Conservation (phyloP, 2,113 vertebrate species). For the Azemiops feae region DNA sequence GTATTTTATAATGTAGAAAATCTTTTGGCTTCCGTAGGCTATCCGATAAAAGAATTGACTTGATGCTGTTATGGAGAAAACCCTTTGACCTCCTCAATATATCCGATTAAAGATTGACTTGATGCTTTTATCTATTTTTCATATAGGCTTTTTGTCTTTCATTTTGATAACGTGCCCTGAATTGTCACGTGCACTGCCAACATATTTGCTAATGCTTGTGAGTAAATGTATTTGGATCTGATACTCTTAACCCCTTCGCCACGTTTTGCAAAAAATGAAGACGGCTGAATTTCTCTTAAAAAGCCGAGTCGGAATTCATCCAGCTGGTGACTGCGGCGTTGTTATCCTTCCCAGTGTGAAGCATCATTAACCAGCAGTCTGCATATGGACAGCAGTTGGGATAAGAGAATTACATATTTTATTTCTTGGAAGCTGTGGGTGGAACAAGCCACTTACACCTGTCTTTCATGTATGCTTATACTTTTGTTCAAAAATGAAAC, state of each 20-base stretch:
- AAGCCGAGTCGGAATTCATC: constrained; percentile 43
- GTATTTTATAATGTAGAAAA: constrained; percentile 58
- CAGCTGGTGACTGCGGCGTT: constrained; percentile 41
- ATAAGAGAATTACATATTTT: constrained; percentile 66
- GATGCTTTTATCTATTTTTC: constrained; percentile 49
- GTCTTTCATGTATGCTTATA: constrained; percentile 70
- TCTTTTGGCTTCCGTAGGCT: constrained; percentile 45
- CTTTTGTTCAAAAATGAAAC: constrained; percentile 68
- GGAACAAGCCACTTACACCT: constrained; percentile 50
- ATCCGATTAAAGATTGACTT: constrained; percentile 52
- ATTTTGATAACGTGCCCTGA: constrained; percentile 52
- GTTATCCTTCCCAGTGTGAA: constrained; percentile 55
- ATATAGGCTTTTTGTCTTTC: constrained; percentile 7
- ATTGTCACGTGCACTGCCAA: constrained; percentile 26
- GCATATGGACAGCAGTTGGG: constrained; percentile 56
- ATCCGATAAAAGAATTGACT: constrained; percentile 50
- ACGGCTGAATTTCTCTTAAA: constrained; percentile 43
- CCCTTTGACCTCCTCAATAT: constrained; percentile 47
- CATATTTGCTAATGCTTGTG: constrained; percentile 19
- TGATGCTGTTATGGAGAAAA: constrained; percentile 33
- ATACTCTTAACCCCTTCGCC: constrained; percentile 48
- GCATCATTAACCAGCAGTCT: constrained; percentile 48
- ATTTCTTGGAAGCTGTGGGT: constrained; percentile 65
- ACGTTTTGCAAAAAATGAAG: constrained; percentile 39
- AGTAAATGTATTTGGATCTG: constrained; percentile 54